Evolutionary conservation across 2,888 invertebrate species (phyloP), one percentile per base, ranked within the genome.

Genomic region (Artemia sinica): DNA sequence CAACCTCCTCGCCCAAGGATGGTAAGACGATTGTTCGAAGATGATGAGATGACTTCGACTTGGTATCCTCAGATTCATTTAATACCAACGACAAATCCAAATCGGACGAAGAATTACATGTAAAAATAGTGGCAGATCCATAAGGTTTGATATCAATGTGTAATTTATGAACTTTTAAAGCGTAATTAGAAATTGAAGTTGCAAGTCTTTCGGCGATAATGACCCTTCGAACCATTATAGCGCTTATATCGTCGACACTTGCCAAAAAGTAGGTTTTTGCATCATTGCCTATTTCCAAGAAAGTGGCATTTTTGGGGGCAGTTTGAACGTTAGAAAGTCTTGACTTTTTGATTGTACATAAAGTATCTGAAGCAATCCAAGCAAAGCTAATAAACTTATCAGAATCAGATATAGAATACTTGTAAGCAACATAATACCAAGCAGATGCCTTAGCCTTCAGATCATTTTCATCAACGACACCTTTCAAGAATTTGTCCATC

Each of bases 341-440:
- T 12, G 67, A 49, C 9, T 13, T 12, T 41, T 67, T 67, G 41
- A 67, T 67, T 8, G 8, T 67, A 14, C 67, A 28, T 8, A 67
- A 50, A 50, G 49, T 49, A 49, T 67, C 67, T 48, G 67, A 12
- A 18, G 49, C 49, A 49, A 67, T 49, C 67, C 67, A 67, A 13
- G 67, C 49, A 18, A 67, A 67, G 12, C 67, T 67, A 13, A 67
- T 13, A n/a, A 67, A 50, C 41, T 41, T 41, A 41, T 41, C 41
- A 41, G 41, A 41, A 8, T 18, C 49, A 11, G 28, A 18, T n/a
- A n/a, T 18, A n/a, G 49, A 13, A 18, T 48, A 41, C 2, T 49
- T 67, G 50, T 67, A 67, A 13, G 67, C 67, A 49, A 49, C 67
- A 50, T 67, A 18, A 18, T 67, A 67, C 67, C 67, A 67, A 11